Base-by-base conservation (phyloP, 2,797 vertebrate species). In the Parauchenoglanis punctatus region DNA sequence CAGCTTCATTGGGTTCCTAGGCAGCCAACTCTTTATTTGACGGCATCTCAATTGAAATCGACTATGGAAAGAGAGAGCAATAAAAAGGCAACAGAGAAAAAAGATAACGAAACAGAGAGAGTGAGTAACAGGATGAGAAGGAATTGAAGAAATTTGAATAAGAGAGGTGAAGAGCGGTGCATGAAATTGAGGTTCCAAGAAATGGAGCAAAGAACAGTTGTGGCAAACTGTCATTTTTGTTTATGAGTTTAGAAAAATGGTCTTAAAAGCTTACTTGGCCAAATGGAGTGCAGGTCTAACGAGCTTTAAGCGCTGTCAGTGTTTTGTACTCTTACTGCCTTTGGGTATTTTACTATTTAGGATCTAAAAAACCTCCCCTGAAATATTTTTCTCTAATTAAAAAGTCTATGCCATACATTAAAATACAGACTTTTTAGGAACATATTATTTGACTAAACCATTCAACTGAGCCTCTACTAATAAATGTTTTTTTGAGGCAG, bases 1-100 rank as follows among this genome's bases (percentile, higher is more conserved):
- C 13, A 99, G 96, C 94, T 99, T 97, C 99, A 99, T 99, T 3
- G 99, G 99, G 92, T 99, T 99, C 92, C 94, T 96, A 49, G 98
- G 97, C 91, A 99, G 93, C 98, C 98, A 99, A 56, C 97, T 98
- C 92, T 98, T 99, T 81, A 99, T 91, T 92, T 99, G 97, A 87
- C 94, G 96, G 90, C 97, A 97, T 89, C 96, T 97, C 91, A 96
- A 95, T 93, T 99, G 97, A 91, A 99, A 96, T 92, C 97, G 97
- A 94, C 93, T 96, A 93, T 25, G 91, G 40, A 52, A 61, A 85
- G n/a, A 68, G 59, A 68, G 46, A 88, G 84, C 0, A 23, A 68
- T 49, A 31, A 52, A 68, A 83, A 68, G 28, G 28, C 13, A 58
- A 78, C 3, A 7, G 15, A 49, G 70, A 81, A 23, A 65, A 80